These are phyloP conservation scores for Strigamia maritima DNA, from an alignment of 2,888 invertebrate genomes.

Conservation along the genomic window DNA sequence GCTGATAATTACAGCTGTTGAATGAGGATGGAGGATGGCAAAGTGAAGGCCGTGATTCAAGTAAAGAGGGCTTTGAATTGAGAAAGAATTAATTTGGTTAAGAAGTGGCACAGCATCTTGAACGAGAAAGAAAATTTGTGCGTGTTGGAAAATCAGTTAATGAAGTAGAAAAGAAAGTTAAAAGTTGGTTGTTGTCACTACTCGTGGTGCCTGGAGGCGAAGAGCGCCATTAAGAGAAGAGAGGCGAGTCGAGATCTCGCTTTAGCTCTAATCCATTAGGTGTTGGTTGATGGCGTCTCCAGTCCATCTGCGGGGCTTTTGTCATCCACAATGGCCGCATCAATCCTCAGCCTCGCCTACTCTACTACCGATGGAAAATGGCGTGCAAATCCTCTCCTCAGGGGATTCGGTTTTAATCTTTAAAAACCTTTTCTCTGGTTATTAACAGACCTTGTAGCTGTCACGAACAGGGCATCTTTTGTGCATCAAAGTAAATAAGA, in stretches of 20 bases:
- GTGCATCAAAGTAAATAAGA: slow-evolving; percentile 15
- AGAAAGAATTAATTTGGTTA: background rate
- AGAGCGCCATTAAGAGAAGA: slow-evolving; percentile 10
- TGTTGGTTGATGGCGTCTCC: slow-evolving; percentile 34
- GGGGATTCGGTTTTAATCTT: slow-evolving; percentile 31
- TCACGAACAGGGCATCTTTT: slow-evolving; percentile 5
- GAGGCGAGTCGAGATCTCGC: slow-evolving; percentile 10
- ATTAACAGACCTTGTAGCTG: slow-evolving; percentile 31
- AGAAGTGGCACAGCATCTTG: background rate
- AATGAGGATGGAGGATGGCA: background rate
- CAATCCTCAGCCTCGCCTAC: slow-evolving; percentile 12
- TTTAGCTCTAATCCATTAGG: slow-evolving; percentile 37
- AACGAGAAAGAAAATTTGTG: background rate
- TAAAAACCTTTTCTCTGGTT: slow-evolving; percentile 18
- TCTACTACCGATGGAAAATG: background rate
- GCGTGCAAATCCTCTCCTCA: slow-evolving; percentile 28
- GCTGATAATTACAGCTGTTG: slow-evolving; percentile 6
- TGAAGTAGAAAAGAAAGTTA: slow-evolving; percentile 7
- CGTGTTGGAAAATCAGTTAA: background rate
- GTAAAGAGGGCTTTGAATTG: background rate
- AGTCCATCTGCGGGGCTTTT: slow-evolving; percentile 37
- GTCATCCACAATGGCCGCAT: slow-evolving; percentile 35
- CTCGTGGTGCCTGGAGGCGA: background rate
- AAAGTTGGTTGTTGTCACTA: background rate
- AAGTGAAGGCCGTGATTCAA: background rate